Conservation (phyloP, 2,888 invertebrate genomes). For the Yponomeuta cagnagella region DNA sequence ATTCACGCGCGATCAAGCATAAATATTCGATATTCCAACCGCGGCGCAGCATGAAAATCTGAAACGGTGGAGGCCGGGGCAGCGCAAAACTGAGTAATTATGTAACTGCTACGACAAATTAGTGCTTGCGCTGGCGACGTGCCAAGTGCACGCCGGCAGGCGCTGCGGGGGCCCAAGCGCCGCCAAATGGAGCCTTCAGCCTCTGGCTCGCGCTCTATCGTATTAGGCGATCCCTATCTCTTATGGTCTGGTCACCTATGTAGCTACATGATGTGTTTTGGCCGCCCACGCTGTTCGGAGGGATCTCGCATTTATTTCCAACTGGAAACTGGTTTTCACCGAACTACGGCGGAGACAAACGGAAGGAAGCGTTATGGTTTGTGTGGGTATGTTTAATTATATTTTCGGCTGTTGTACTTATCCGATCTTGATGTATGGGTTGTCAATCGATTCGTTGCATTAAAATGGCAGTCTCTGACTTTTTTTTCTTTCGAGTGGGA, state of each 20-base stretch:
- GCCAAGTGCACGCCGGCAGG: slow-evolving; percentile 51
- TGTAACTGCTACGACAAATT: slow-evolving; percentile 65
- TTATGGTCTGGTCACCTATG: not conserved
- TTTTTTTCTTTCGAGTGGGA: no score
- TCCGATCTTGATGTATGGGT: no score
- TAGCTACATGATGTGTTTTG: not conserved
- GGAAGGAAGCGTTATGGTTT: no score
- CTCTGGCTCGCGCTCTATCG: not conserved
- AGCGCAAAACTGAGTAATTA: slow-evolving; percentile 37
- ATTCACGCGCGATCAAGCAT: not conserved
- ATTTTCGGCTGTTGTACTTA: no score
- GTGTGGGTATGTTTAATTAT: no score
- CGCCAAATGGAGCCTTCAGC: not conserved
- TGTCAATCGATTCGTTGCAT: no score
- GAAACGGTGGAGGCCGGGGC: not conserved
- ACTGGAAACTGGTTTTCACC: not conserved
- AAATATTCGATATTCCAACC: not conserved
- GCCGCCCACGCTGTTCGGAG: not conserved
- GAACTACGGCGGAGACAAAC: no score
- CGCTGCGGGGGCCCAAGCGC: slow-evolving; percentile 21
- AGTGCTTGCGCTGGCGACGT: slow-evolving; percentile 54
- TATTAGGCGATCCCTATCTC: slow-evolving; percentile 13
- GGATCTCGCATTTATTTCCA: not conserved
- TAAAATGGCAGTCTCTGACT: no score
- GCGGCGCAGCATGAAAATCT: slow-evolving; percentile 6